phyloP scores from a whole-genome alignment of 37 sponge, comb jelly and placozoan genomes.

The Beroe forskalii region DNA sequence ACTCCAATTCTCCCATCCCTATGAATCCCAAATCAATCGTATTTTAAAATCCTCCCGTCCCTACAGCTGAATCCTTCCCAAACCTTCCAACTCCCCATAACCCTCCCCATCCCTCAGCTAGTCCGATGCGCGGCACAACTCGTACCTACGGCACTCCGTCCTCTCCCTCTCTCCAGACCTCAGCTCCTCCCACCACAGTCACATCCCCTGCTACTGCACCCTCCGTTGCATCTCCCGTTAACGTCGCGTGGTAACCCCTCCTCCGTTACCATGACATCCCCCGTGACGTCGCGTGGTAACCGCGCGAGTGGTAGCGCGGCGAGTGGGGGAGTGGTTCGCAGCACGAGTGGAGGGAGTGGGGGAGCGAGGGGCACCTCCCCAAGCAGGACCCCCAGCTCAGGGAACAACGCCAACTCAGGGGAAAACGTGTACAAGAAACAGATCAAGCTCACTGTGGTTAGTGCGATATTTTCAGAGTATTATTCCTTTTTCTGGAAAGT shows the following conservation, averaged over 20 bases:
- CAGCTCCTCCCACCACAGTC: background rate
- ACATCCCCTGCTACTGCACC: too few species aligned
- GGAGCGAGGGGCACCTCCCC: background rate
- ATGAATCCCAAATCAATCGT: too few species aligned
- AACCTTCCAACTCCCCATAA: too few species aligned
- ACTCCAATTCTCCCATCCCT: too few species aligned
- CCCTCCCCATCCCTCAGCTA: background rate
- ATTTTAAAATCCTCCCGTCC: too few species aligned
- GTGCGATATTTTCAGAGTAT: background rate
- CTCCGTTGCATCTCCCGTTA: too few species aligned
- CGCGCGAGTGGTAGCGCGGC: too few species aligned
- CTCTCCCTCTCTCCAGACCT: background rate
- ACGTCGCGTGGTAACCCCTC: background rate
- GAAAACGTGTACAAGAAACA: background rate
- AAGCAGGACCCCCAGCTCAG: too few species aligned
- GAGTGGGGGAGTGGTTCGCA: background rate
- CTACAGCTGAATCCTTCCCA: too few species aligned
- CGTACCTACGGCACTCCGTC: background rate
- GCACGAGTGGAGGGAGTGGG: background rate
- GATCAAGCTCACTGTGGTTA: background rate
- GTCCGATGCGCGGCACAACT: background rate
- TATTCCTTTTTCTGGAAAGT: background rate
- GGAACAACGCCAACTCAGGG: too few species aligned
- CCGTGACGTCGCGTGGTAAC: background rate
- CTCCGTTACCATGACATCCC: background rate